Conservation (phyloP, 1,140 invertebrate genomes). For the Metopolophium dirhodum region DNA sequence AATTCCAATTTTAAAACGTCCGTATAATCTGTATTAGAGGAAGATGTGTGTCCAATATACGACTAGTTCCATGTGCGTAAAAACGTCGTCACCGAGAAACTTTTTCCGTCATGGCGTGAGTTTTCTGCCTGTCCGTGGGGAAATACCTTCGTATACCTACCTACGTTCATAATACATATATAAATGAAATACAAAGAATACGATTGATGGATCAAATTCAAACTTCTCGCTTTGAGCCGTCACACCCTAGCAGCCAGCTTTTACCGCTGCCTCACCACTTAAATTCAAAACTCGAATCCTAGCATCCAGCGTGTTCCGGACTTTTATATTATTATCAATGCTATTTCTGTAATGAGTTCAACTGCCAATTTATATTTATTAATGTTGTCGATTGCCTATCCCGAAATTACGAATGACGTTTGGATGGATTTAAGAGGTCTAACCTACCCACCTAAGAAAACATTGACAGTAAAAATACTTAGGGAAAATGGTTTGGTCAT, state of each 20-base stretch:
- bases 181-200: neutral
- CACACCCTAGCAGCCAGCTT: neutral
- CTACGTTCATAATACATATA: neutral
- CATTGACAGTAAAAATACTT: neutral
- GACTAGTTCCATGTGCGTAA: neutral
- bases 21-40: neutral
- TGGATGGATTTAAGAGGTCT: neutral
- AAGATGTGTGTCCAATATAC: neutral
- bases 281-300: neutral
- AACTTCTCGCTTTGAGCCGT: neutral
- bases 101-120: neutral
- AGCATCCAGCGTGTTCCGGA: neutral
- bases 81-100: neutral
- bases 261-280: neutral
- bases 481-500: neutral
- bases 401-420: neutral
- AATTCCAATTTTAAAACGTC: neutral
- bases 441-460: neutral
- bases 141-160: neutral
- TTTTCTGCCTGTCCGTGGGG: neutral
- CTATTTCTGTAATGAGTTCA: neutral
- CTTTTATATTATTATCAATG: neutral
- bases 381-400: no score
- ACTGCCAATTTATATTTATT: neutral
- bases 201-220: neutral